Evolutionary conservation across 1,140 invertebrate species (phyloP).

Genomic region (Zaprionus ornatus): DNA sequence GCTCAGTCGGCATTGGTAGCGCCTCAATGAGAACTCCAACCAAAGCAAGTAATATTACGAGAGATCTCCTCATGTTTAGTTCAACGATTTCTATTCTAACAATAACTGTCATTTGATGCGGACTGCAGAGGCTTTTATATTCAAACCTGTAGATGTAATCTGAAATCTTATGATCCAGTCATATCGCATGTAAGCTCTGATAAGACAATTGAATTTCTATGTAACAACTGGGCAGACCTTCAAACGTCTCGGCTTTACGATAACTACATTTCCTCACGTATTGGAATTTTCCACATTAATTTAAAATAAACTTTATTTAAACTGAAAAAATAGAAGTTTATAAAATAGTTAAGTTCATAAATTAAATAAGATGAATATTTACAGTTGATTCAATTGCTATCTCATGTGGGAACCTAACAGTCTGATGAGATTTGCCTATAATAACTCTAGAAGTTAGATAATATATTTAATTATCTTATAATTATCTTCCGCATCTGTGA

Average conservation of each 20-base stretch:
- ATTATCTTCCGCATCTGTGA: neutral
- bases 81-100: neutral
- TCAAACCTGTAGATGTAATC: neutral
- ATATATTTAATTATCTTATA: neutral
- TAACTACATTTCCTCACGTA: neutral
- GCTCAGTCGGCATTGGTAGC: neutral
- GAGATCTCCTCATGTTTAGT: constrained; percentile 85
- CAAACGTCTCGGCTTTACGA: neutral
- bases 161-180: neutral
- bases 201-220: neutral
- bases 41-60: constrained; percentile 67
- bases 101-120: neutral
- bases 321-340: too few relatives aligned
- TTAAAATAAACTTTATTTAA: too few relatives aligned
- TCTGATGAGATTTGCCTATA: neutral
- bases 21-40: constrained; percentile 74
- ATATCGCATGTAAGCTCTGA: too few relatives aligned
- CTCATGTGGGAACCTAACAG: neutral
- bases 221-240: neutral
- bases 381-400: too few relatives aligned
- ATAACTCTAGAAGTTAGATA: neutral
- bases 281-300: neutral
- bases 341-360: too few relatives aligned
- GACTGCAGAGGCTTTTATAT: constrained; percentile 16
- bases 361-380: too few relatives aligned